Evolutionary conservation across 1,140 invertebrate species (phyloP), one percentile per base, ranked within the genome.

Genomic region (Hesperophylax magnus): DNA sequence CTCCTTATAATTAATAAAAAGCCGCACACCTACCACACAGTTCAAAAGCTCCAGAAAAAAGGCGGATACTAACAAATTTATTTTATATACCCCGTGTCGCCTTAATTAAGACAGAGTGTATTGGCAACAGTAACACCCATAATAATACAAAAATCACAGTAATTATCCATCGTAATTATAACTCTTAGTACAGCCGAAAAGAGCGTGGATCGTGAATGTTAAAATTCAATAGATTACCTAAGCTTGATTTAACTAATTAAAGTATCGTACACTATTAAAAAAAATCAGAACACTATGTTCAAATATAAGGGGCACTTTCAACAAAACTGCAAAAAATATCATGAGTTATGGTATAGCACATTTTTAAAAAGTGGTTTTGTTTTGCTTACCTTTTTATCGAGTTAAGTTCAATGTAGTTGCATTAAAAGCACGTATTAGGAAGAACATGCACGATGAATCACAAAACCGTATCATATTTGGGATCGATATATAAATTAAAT

Each of bases 81-180:
- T 63, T 77, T 77, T 77, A 77, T 65, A 77, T 53, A 52, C 53
- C 9, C 63, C 4, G 61, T 80, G 81, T 83, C 81, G 77, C 79
- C 77, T 82, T 76, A 82, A 82, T 82, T 69, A 81, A 78, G 77
- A 76, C 56, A 17, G 58, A 75, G 69, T 71, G 72, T 82, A 77
- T 77, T 82, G 63, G 77, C 39, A 24, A 79, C 56, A 69, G 52
- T 76, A 72, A 60, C 80, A 77, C 77, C 81, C 81, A 76, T 83
- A 78, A 76, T 82, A 80, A 78, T 78, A 58, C 65, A 80, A 80
- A 79, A 83, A 83, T 80, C 22, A 83, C 76, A 83, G 81, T 83
- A 83, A 83, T 83, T 83, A 83, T 80, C 63, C 65, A 47, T 24
- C 53, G 76, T 83, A 83, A 83, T 80, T 83, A 80, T 72, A 77